Evolutionary conservation across 2,888 invertebrate genomes (phyloP).

Genomic region (Ditylenchus weischeri): DNA sequence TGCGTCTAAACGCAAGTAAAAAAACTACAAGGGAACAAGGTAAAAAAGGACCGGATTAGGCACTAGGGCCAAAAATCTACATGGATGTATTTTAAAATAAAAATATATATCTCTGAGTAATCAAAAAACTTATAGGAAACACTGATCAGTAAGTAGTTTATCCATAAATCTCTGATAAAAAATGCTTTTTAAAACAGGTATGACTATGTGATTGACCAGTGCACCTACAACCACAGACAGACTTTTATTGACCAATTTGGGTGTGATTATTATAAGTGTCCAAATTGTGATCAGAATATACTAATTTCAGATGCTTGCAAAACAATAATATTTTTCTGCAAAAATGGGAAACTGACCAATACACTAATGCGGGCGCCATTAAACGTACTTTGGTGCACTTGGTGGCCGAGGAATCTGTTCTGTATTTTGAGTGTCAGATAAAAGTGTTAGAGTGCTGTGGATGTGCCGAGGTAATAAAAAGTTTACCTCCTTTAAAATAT

Average conservation of each 20-base stretch:
- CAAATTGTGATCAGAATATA: background rate
- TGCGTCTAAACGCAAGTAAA: too few species aligned
- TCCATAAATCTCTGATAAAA: too few species aligned
- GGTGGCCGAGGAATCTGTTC: slow-evolving; percentile 31
- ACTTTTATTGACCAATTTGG: slow-evolving; percentile 42
- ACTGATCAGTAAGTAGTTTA: slow-evolving; percentile 19
- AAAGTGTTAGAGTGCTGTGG: slow-evolving; percentile 42
- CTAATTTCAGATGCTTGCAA: slow-evolving; percentile 31
- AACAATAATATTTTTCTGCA: slow-evolving; percentile 30
- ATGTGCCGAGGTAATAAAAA: slow-evolving; percentile 45
- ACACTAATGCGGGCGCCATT: slow-evolving; percentile 39
- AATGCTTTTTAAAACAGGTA: background rate
- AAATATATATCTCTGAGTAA: too few species aligned
- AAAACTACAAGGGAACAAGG: too few species aligned
- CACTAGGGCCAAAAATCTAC: too few species aligned
- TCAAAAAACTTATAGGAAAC: slow-evolving; percentile 10
- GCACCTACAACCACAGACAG: slow-evolving; percentile 37
- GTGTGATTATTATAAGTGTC: slow-evolving; percentile 26
- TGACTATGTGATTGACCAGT: slow-evolving; percentile 45
- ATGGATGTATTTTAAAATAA: slow-evolving; percentile 25
- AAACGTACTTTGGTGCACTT: slow-evolving; percentile 48
- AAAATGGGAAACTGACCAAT: slow-evolving; percentile 40
- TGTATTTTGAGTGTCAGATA: slow-evolving; percentile 40
- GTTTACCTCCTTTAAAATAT: background rate
- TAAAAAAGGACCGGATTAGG: too few species aligned